A percentile compares a stretch with the other conserved stretches of the same genome.
phyloP scores from a whole-genome alignment of 2,888 invertebrate genomes.

The Meloe dianella region DNA sequence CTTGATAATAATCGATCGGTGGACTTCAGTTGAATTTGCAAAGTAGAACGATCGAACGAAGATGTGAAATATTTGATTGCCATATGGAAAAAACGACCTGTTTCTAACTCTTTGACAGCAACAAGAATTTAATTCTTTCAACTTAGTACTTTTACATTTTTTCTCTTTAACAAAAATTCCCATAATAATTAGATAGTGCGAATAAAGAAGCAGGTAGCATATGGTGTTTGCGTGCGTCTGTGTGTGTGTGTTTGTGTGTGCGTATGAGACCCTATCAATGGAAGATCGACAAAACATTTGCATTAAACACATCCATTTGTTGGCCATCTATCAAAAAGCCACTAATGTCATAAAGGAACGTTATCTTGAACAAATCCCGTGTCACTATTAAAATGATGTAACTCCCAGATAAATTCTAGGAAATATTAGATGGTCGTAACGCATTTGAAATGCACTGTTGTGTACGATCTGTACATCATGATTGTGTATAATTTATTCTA shows the following conservation, averaged over 20 bases:
- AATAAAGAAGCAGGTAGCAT: conserved; percentile 34
- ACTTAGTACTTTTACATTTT: neutral
- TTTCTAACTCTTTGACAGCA: neutral
- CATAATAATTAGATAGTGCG: neutral
- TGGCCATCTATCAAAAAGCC: conserved; percentile 37
- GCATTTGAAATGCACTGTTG: conserved; percentile 40
- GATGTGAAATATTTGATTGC: conserved; percentile 6
- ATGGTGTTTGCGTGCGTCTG: too few relatives aligned
- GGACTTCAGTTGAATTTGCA: conserved; percentile 9
- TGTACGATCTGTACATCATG: conserved; percentile 38
- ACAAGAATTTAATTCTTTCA: conserved; percentile 3
- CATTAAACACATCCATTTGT: conserved; percentile 34
- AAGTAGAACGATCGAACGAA: conserved; percentile 1
- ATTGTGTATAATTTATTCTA: conserved; percentile 38
- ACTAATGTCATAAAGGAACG: conserved; percentile 37
- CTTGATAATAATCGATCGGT: conserved; percentile 7
- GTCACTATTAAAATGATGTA: conserved; percentile 45
- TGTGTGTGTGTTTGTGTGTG: too few relatives aligned
- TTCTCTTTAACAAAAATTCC: neutral
- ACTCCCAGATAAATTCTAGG: conserved; percentile 42
- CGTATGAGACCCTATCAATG: conserved; percentile 39
- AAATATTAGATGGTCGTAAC: conserved; percentile 42
- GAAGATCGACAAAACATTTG: conserved; percentile 37
- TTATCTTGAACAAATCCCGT: conserved; percentile 40
- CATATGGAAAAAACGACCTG: neutral